A percentile compares a stretch with the other conserved stretches of the same genome.
These are phyloP conservation scores for Papilio helenus DNA, from an alignment of 1,140 invertebrate genomes.

Conservation along the genomic window DNA sequence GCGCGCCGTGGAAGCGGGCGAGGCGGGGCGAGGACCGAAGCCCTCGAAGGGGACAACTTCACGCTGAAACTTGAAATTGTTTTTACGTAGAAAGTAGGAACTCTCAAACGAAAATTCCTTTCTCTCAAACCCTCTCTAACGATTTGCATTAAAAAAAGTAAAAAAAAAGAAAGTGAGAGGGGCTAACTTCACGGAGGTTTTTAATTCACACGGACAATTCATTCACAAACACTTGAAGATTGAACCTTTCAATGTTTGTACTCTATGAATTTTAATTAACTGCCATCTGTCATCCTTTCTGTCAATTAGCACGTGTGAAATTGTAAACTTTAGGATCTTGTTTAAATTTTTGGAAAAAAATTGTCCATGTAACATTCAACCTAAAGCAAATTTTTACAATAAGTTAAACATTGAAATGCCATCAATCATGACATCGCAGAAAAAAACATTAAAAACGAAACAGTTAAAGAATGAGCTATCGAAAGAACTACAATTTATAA, in stretches of 20 bases:
- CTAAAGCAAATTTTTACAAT: background rate
- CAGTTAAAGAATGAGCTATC: constrained; percentile 59
- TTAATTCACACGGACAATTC: too few species aligned
- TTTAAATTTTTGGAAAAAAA: background rate
- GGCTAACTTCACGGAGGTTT: too few species aligned
- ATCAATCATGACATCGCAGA: constrained; percentile 56
- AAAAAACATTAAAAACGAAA: constrained; percentile 60
- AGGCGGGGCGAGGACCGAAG: constrained; percentile 42
- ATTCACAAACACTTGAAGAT: too few species aligned
- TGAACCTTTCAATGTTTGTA: too few species aligned
- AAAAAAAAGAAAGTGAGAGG: too few species aligned
- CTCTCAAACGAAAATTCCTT: too few species aligned
- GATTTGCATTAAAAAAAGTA: too few species aligned
- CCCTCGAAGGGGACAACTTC: too few species aligned
- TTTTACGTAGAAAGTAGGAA: too few species aligned
- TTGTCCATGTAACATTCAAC: background rate
- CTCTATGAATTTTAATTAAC: too few species aligned
- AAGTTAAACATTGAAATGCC: background rate
- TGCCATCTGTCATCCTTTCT: background rate
- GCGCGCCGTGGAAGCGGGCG: constrained; percentile 42
- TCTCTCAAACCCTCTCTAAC: too few species aligned
- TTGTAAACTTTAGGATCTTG: background rate
- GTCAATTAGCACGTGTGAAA: background rate
- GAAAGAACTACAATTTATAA: constrained; percentile 70
- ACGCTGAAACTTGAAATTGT: too few species aligned